Percentiles rank a stretch among this genome's conserved stretches.
phyloP scores from a whole-genome alignment of 2,888 invertebrate species.

The Brachynemurus nebulosus region DNA sequence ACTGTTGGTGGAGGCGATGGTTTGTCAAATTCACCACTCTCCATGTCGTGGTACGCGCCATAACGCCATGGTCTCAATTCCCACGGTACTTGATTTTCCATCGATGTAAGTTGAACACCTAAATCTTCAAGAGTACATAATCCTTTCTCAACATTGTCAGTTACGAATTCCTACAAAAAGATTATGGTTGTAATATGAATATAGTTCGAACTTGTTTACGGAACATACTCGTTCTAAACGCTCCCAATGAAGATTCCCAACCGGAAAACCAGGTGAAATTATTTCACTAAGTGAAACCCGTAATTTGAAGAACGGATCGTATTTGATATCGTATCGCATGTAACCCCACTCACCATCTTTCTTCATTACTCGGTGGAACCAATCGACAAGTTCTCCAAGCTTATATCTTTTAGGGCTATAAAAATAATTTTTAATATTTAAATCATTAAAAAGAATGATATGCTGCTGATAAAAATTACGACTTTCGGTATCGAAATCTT shows the following conservation, averaged over 20 bases:
- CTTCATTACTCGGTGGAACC: constrained; percentile 63
- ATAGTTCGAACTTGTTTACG: neutral
- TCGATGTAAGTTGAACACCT: constrained; percentile 56
- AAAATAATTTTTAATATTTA: constrained; percentile 11
- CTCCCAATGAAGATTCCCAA: constrained; percentile 60
- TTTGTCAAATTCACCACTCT: constrained; percentile 58
- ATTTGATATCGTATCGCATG: constrained; percentile 54
- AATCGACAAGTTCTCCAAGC: constrained; percentile 67
- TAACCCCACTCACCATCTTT: constrained; percentile 57
- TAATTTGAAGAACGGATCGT: constrained; percentile 49
- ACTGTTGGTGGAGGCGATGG: constrained; percentile 45
- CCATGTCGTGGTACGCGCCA: constrained; percentile 56
- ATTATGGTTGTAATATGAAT: neutral
- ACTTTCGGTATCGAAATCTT: no score
- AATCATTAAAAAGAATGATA: no score
- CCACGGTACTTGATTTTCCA: constrained; percentile 77
- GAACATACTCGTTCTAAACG: constrained; percentile 55
- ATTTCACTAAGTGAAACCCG: constrained; percentile 48
- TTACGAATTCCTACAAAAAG: constrained; percentile 57
- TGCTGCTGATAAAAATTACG: no score
- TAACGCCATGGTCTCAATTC: constrained; percentile 58
- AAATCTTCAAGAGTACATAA: constrained; percentile 78
- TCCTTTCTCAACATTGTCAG: constrained; percentile 47
- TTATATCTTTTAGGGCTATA: constrained; percentile 57
- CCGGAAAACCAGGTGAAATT: constrained; percentile 50